Evolutionary conservation across 1,140 invertebrate genomes (phyloP), one percentile per base, ranked within the genome.

Genomic region (Laodelphax striatellus): DNA sequence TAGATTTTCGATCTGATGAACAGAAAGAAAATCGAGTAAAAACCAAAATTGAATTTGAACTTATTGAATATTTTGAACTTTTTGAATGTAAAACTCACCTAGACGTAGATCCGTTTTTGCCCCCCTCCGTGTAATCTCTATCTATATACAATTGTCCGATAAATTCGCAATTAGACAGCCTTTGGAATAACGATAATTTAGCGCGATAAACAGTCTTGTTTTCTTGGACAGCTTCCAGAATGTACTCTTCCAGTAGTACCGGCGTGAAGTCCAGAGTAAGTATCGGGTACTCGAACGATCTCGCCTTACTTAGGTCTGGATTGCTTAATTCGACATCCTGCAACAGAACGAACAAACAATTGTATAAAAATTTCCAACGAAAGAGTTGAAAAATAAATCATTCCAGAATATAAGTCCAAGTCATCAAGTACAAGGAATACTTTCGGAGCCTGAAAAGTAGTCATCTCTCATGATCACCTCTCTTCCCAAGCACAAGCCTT

Each of bases 111-210:
- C 91, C 92, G 71, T 90, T 89, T 52, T 80, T 81, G 71, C 89
- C 83, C 0, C 87, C 87, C 69, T 90, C 85, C 46, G 83, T 79
- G 75, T 82, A 85, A 73, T 92, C 88, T 63, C 88, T 82, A 73
- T 95, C 91, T 31, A 95, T 84, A 73, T 94, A 94, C 46, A 95
- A 77, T 71, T 94, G 88, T 34, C 92, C 92, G 56, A 92, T 76
- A 75, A 88, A 94, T 71, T 91, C 87, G 59, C 88, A 88, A 75
- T 91, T 91, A 46, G 87, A 85, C 66, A 85, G 87, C 71, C 90
- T 78, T 75, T 92, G 89, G 58, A 87, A 75, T 69, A 94, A 91
- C 43, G 87, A 87, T 38, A 95, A 77, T 70, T 88, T 89, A 68
- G 92, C 90, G 71, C 91, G 84, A 75, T 91, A 88, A 63, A 89